phyloP scores from a whole-genome alignment of 1,140 invertebrate genomes.

The Eupeodes corollae region DNA sequence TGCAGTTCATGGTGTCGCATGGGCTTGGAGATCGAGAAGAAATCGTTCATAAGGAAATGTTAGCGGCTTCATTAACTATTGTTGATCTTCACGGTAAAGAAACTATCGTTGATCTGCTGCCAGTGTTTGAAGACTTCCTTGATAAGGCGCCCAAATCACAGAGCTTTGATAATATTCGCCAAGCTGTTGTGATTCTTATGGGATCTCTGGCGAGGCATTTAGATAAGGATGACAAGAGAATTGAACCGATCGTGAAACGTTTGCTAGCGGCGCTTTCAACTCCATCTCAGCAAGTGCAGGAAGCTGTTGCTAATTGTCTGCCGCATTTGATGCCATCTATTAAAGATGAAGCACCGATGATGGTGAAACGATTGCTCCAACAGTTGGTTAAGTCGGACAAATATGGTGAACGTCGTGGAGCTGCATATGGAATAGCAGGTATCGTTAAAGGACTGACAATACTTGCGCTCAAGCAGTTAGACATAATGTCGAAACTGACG shows the following conservation, averaged over 20 bases:
- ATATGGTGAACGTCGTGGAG: slow-evolving; percentile 82
- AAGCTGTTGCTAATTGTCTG: slow-evolving; percentile 93
- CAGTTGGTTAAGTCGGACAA: slow-evolving; percentile 86
- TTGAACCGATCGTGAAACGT: slow-evolving; percentile 84
- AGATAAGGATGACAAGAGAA: slow-evolving; percentile 74
- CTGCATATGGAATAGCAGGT: slow-evolving; percentile 80
- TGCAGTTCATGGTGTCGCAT: slow-evolving; percentile 75
- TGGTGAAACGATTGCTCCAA: slow-evolving; percentile 79
- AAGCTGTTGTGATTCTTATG: slow-evolving; percentile 94
- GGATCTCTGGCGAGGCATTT: slow-evolving; percentile 91
- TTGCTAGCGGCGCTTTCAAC: slow-evolving; percentile 87
- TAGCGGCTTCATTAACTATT: slow-evolving; percentile 80
- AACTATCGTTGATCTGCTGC: slow-evolving; percentile 61
- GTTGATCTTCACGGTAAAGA: slow-evolving; percentile 87
- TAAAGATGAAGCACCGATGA: slow-evolving; percentile 74
- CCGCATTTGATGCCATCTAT: slow-evolving; percentile 87
- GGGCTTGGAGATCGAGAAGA: slow-evolving; percentile 78
- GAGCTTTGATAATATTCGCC: slow-evolving; percentile 84
- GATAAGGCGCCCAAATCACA: slow-evolving; percentile 81
- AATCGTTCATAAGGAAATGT: slow-evolving; percentile 78
- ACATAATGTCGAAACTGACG: slow-evolving; percentile 90
- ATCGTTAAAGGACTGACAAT: slow-evolving; percentile 94
- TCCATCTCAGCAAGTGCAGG: slow-evolving; percentile 95
- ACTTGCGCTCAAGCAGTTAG: slow-evolving; percentile 84
- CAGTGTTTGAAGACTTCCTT: slow-evolving; percentile 82